A percentile compares a stretch with the other conserved stretches of the same genome.
Evolutionary conservation across 2,797 vertebrate species (phyloP).

Genomic region (Xenops minutus): DNA sequence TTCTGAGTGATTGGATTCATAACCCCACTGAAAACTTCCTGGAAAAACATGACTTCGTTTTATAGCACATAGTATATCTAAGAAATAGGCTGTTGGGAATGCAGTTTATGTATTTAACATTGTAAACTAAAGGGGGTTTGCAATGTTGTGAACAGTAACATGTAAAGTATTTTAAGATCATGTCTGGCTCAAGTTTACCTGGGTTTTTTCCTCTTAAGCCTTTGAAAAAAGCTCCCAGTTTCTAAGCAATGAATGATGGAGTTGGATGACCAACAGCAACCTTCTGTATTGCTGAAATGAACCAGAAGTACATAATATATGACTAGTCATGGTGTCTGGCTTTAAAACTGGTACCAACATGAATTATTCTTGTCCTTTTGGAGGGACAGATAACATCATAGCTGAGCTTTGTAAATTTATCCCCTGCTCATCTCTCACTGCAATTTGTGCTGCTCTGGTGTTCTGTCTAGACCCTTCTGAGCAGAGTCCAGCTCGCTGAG

Average conservation of each 20-base stretch:
- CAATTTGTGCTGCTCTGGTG: constrained; percentile 7
- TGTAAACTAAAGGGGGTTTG: background rate
- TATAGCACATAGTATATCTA: background rate
- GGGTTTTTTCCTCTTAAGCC: background rate
- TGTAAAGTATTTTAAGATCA: background rate
- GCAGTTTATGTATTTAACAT: background rate
- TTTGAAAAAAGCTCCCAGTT: background rate
- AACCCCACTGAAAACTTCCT: background rate
- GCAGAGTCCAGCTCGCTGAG: background rate
- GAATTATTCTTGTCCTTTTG: constrained; percentile 19
- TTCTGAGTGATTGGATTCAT: background rate
- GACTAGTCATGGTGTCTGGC: background rate
- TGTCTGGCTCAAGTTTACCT: background rate
- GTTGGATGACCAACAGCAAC: background rate
- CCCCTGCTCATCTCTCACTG: background rate
- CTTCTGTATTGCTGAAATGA: background rate
- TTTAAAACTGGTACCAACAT: background rate
- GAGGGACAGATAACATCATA: constrained; percentile 42
- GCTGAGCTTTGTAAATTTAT: constrained; percentile 36
- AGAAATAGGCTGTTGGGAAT: background rate
- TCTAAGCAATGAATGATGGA: background rate
- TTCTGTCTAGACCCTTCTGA: background rate
- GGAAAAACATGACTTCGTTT: background rate
- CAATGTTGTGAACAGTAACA: background rate
- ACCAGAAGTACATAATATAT: background rate